These are phyloP conservation scores for Zygothrica quintamaculata DNA, from an alignment of 2,888 invertebrate species.

Conservation along the genomic window DNA sequence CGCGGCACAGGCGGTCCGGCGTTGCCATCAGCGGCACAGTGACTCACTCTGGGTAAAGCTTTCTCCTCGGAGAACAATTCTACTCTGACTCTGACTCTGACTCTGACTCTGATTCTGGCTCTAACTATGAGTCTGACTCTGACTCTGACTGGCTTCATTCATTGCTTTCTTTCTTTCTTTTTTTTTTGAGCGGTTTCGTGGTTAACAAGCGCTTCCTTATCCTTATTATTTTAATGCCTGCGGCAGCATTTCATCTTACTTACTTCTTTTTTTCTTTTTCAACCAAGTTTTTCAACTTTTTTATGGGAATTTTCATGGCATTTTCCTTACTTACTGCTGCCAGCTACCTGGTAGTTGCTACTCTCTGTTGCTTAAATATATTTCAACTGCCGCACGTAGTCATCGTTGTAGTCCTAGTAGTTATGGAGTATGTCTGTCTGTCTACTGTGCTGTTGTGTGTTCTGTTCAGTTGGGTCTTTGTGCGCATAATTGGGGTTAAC, in stretches of 20 bases:
- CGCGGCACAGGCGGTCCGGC: conserved; percentile 30
- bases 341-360: not conserved
- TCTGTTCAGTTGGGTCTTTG: conserved; percentile 45
- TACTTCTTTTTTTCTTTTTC: conserved; percentile 55
- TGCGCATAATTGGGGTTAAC: conserved; percentile 81
- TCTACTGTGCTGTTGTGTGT: conserved; percentile 10
- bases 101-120: conserved; percentile 7
- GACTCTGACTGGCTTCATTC: conserved; percentile 55
- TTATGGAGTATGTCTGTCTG: conserved; percentile 33
- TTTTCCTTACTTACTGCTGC: conserved; percentile 35
- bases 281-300: conserved; percentile 30
- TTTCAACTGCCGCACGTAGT: conserved; percentile 62
- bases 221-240: conserved; percentile 82
- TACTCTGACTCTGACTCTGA: conserved; percentile 8
- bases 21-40: conserved; percentile 36
- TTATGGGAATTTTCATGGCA: conserved; percentile 43
- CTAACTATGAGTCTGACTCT: not conserved
- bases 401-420: conserved; percentile 34
- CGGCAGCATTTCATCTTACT: conserved; percentile 80
- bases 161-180: no score
- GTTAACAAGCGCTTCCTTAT: conserved; percentile 81
- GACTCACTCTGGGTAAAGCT: conserved; percentile 43
- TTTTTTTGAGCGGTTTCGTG: conserved; percentile 76
- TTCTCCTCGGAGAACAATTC: conserved; percentile 3
- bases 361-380: conserved; percentile 68